Evolutionary conservation across 2,888 invertebrate species (phyloP).

Genomic region (Thecophora atra): DNA sequence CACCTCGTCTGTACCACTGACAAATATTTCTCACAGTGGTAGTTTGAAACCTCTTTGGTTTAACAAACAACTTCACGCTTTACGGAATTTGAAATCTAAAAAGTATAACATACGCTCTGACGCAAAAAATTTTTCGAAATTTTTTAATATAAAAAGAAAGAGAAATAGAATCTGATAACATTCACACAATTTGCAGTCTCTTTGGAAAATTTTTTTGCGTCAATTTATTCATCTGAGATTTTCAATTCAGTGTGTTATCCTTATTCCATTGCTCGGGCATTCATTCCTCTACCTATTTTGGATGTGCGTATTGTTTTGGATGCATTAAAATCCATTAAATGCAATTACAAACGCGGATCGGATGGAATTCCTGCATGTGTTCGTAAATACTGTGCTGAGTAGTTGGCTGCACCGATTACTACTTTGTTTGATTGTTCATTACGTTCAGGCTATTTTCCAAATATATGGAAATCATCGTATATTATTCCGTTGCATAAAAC

Average conservation of each 20-base stretch:
- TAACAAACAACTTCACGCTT: background rate
- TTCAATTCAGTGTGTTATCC: background rate
- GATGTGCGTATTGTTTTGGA: background rate
- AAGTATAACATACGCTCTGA: background rate
- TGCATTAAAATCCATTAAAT: background rate
- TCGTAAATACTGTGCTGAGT: background rate
- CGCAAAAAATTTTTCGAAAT: constrained; percentile 8
- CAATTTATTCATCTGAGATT: background rate
- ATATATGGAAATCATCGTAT: background rate
- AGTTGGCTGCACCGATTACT: background rate
- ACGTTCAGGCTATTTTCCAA: background rate
- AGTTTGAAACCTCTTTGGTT: background rate
- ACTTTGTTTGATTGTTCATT: background rate
- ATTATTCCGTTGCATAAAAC: constrained; percentile 12
- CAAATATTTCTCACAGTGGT: background rate
- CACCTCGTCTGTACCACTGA: too few relatives aligned
- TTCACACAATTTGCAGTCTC: background rate
- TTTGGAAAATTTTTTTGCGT: background rate
- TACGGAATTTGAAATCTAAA: background rate
- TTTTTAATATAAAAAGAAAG: constrained; percentile 13
- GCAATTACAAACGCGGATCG: background rate
- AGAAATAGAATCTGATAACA: background rate
- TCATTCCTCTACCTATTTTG: background rate
- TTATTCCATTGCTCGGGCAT: background rate
- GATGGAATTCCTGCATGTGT: constrained; percentile 6